phyloP scores from a whole-genome alignment of 2,113 vertebrate species.

The Carlito syrichta region DNA sequence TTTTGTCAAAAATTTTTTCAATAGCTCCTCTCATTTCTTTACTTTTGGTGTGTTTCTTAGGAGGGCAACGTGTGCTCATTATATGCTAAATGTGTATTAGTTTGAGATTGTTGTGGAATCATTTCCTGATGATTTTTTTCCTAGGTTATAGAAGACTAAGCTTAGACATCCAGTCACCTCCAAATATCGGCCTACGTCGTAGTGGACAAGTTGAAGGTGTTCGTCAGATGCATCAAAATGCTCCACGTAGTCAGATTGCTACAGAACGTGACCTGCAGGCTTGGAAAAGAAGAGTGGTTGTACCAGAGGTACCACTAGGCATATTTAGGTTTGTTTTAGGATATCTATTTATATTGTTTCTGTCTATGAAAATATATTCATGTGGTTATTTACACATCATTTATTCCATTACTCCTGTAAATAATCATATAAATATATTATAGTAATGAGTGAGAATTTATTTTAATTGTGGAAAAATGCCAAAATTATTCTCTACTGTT shows the following conservation, averaged over 20 bases:
- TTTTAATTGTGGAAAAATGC: conserved; percentile 14
- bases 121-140: not conserved
- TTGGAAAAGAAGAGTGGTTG: conserved; percentile 94
- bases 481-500: not conserved
- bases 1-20: not conserved
- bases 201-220: conserved; percentile 97
- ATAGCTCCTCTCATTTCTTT: not conserved
- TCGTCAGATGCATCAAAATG: conserved; percentile 97
- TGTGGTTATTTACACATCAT: not conserved
- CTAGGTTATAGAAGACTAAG: conserved; percentile 90
- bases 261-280: conserved; percentile 95
- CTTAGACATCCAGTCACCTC: conserved; percentile 91
- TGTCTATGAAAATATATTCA: not conserved
- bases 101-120: not conserved
- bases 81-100: not conserved
- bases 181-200: conserved; percentile 94
- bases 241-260: conserved; percentile 95
- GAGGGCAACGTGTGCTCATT: not conserved
- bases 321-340: conserved; percentile 85
- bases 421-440: conserved; percentile 19
- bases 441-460: not conserved
- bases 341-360: conserved; percentile 3
- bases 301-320: conserved; percentile 90
- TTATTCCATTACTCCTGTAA: not conserved
- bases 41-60: not conserved